Evolutionary conservation across 1,140 invertebrate genomes (phyloP).

Genomic region (Argopecten irradians): DNA sequence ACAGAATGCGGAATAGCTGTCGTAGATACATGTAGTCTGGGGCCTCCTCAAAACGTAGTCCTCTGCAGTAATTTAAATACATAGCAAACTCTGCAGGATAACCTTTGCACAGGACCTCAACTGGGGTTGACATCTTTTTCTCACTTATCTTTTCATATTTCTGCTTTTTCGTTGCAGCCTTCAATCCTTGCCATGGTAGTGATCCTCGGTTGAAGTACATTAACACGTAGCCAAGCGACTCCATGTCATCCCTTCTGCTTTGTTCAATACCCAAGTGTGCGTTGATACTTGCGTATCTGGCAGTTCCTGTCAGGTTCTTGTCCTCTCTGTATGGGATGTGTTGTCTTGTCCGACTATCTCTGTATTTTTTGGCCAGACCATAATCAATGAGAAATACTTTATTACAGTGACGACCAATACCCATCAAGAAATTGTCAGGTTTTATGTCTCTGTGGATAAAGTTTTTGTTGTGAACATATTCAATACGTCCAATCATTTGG

Average conservation of each 20-base stretch:
- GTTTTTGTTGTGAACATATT: conserved; percentile 97
- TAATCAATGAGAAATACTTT: conserved; percentile 98
- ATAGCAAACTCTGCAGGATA: conserved; percentile 98
- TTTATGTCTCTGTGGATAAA: conserved; percentile 82
- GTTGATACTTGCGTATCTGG: conserved; percentile 94
- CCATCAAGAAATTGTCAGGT: conserved; percentile 82
- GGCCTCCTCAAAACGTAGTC: conserved; percentile 95
- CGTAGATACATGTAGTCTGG: conserved; percentile 99
- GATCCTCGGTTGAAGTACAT: conserved; percentile 96
- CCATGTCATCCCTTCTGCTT: conserved; percentile 95
- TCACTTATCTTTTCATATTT: conserved; percentile 99
- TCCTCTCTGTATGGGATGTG: conserved; percentile 97
- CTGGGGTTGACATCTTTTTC: conserved; percentile 97
- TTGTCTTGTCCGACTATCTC: conserved; percentile 89
- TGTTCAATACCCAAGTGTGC: conserved; percentile 90
- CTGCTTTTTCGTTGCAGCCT: conserved; percentile 89
- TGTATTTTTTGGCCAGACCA: conserved; percentile 96
- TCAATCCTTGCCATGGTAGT: conserved; percentile 92
- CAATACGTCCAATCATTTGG: conserved; percentile 87
- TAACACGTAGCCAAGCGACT: conserved; percentile 96
- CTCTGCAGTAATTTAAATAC: conserved; percentile 98
- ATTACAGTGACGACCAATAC: conserved; percentile 96
- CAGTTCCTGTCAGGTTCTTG: conserved; percentile 97
- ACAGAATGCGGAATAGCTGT: conserved; percentile 98
- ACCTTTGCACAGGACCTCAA: conserved; percentile 95